Base-by-base conservation (phyloP, 2,797 vertebrate species). In the Rhyacichthys aspro region DNA sequence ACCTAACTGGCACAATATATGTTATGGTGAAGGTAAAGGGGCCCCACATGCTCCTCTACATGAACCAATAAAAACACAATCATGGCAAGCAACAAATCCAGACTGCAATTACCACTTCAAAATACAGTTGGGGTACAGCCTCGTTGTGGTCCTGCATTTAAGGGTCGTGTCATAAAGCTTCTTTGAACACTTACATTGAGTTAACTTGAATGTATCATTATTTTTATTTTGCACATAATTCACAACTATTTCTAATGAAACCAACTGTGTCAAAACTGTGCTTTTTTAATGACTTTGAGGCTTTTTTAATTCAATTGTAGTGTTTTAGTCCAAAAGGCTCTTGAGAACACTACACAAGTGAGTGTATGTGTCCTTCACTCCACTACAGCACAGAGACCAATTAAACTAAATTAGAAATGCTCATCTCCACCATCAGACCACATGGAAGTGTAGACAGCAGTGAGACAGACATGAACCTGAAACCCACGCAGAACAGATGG, bases 401-500 rank as follows among this genome's bases (percentile, higher is more conserved):
- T 71, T 48, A 59, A 67, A 15, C 49, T 55, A 43, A 70, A 67
- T 76, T 23, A 67, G 59, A 12, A 49, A 9, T 16, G 9, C 41
- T 56, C 63, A 60, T 38, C 57, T 32, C 59, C 49, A 70, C 55
- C 63, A 15, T 44, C 11, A 12, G 11, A 55, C 46, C 57, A 61
- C 55, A 72, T 37, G 19, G 38, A 56, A 53, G 32, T 50, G 64
- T 39, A 46, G 45, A 72, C 55, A 49, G 52, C 2, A 28, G 23
- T 28, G 3, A 70, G 60, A 76, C 71, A 63, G 52, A 55, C 49
- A 64, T 50, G 60, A 74, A 70, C 65, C 61, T 73, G 56, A 78
- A 57, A 64, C 67, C 59, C 65, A 73, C 68, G 39, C 49, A 5
- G 11, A 80, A 72, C 82, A 88, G 81, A 86, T 79, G 70, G 81